A percentile compares a stretch with the other conserved stretches of the same genome.
Conservation (phyloP, 2,113 vertebrate genomes). For the Tragulus kanchil region DNA sequence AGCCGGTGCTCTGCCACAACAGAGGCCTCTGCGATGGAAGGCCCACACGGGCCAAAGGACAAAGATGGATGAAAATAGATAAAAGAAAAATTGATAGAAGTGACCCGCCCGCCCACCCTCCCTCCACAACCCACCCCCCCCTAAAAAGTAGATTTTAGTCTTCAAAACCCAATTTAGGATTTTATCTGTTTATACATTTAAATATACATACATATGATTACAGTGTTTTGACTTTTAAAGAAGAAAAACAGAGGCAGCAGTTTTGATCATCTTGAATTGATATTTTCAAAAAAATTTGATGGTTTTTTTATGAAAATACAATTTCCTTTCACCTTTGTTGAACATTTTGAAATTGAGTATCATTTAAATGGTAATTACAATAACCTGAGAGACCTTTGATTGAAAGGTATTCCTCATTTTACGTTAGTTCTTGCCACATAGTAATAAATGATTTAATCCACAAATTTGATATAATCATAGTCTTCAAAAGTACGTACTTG, state of each 20-base stretch:
- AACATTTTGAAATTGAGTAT: constrained; percentile 12
- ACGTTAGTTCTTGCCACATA: background rate
- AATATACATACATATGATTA: background rate
- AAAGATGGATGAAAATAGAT: too few relatives aligned
- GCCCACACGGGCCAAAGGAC: too few relatives aligned
- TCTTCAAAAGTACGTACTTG: background rate
- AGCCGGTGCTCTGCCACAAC: too few relatives aligned
- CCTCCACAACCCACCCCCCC: too few relatives aligned
- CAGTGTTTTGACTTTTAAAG: constrained; percentile 48
- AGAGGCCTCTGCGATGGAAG: too few relatives aligned
- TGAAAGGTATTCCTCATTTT: background rate
- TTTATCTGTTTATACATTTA: background rate
- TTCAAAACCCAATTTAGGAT: too few relatives aligned
- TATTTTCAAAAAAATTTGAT: constrained; percentile 14
- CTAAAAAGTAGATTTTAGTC: too few relatives aligned
- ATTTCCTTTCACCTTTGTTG: background rate
- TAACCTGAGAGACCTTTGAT: background rate
- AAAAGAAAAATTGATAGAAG: too few relatives aligned
- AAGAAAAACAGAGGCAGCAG: background rate
- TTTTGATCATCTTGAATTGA: constrained; percentile 30
- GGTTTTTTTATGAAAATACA: constrained; percentile 11
- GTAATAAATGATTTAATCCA: background rate
- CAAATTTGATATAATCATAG: background rate
- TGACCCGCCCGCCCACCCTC: too few relatives aligned
- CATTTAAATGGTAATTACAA: constrained; percentile 31